Evolutionary conservation across 2,113 vertebrate genomes (phyloP).

Genomic region (Vanacampus margaritifer): DNA sequence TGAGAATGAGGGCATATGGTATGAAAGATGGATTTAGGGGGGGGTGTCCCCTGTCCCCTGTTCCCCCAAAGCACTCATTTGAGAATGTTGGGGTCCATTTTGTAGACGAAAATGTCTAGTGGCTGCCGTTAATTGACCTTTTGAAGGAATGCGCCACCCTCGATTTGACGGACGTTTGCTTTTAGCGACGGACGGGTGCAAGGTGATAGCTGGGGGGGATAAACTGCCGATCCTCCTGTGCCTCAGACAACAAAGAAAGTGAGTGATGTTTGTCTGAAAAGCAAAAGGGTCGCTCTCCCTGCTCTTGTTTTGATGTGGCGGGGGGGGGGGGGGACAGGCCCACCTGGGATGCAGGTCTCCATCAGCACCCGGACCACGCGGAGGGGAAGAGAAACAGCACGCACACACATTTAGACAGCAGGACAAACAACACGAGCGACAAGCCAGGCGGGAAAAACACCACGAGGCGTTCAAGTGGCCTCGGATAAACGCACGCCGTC

Average conservation of each 20-base stretch:
- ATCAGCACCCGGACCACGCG: conserved; percentile 56
- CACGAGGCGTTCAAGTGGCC: conserved; percentile 42
- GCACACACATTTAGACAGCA: conserved; percentile 53
- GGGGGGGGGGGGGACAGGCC: conserved; percentile 57
- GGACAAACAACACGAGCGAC: conserved; percentile 68
- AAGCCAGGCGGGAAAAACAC: conserved; percentile 45
- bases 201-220: conserved; percentile 70
- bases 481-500: conserved; percentile 27
- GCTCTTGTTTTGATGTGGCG: conserved; percentile 75
- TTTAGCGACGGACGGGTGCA: conserved; percentile 64
- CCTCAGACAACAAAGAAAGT: conserved; percentile 76
- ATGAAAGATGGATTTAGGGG: conserved; percentile 12
- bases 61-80: conserved; percentile 11
- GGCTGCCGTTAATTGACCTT: conserved; percentile 62
- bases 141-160: conserved; percentile 62
- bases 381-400: conserved; percentile 61
- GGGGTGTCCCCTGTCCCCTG: conserved; percentile 7
- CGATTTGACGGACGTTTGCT: conserved; percentile 72
- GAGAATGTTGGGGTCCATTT: conserved; percentile 5
- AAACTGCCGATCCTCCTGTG: conserved; percentile 61
- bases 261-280: conserved; percentile 77
- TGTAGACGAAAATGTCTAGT: conserved; percentile 26
- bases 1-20: conserved; percentile 17
- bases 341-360: conserved; percentile 75
- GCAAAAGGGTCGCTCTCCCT: conserved; percentile 62